Conservation (phyloP, 2,888 invertebrate genomes). For the Argyresthia albistria region DNA sequence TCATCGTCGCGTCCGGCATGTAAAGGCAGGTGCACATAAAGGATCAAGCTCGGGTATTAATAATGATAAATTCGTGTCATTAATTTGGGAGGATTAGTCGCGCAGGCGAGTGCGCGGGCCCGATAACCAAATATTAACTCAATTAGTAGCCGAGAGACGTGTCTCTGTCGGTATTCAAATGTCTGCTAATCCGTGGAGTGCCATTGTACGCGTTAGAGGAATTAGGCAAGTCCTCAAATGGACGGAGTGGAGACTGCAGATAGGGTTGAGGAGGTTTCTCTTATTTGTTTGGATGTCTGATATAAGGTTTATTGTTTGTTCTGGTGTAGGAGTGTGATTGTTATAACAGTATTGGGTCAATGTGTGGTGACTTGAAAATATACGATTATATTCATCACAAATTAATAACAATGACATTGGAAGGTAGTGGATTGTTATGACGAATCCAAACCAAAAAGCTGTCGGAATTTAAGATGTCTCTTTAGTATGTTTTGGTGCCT, state of each 20-base stretch:
- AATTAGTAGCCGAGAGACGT: slow-evolving; percentile 40
- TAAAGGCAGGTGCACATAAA: slow-evolving; percentile 10
- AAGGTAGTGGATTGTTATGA: too few relatives aligned
- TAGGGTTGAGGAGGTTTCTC: not conserved
- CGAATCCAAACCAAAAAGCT: too few relatives aligned
- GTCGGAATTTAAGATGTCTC: too few relatives aligned
- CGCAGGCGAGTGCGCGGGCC: slow-evolving; percentile 52
- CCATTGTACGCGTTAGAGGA: slow-evolving; percentile 1
- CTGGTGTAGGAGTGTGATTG: too few relatives aligned
- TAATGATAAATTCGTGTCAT: slow-evolving; percentile 70
- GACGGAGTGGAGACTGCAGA: not conserved
- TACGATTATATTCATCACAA: too few relatives aligned
- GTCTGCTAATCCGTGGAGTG: slow-evolving; percentile 45
- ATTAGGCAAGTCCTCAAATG: not conserved
- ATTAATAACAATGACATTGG: too few relatives aligned
- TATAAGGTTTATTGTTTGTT: too few relatives aligned
- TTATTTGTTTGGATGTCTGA: too few relatives aligned
- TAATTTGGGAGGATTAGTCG: slow-evolving; percentile 60
- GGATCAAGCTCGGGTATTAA: slow-evolving; percentile 52
- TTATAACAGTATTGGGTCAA: too few relatives aligned
- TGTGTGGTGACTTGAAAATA: too few relatives aligned
- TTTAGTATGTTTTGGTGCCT: too few relatives aligned
- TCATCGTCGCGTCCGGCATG: too few relatives aligned
- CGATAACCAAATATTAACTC: slow-evolving; percentile 74
- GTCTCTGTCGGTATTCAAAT: slow-evolving; percentile 44